A percentile compares a stretch with the other conserved stretches of the same genome.
Evolutionary conservation across 2,888 invertebrate genomes (phyloP).

Genomic region (Julus scanicus): DNA sequence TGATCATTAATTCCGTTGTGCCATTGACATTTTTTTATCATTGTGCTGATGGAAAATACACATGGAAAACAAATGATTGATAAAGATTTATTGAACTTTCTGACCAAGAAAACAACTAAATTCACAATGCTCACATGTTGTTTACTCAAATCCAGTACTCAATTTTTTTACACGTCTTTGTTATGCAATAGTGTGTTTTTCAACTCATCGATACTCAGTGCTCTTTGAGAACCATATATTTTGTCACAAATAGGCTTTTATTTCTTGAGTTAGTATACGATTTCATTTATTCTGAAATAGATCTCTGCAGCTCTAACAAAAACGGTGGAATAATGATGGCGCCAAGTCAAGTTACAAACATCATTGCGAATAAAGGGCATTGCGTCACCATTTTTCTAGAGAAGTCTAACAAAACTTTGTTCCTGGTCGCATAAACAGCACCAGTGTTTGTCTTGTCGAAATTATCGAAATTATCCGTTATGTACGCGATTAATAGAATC

Average conservation of each 20-base stretch:
- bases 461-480: background rate
- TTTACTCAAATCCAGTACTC: background rate
- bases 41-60: background rate
- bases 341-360: background rate
- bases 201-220: background rate
- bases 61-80: background rate
- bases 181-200: background rate
- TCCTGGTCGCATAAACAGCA: background rate
- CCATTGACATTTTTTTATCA: background rate
- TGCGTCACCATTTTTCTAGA: background rate
- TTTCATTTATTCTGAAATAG: background rate
- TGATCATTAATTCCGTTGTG: background rate
- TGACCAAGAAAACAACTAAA: background rate
- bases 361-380: background rate
- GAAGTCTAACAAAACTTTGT: background rate
- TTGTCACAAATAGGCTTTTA: conserved; percentile 21
- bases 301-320: background rate
- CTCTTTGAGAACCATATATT: background rate
- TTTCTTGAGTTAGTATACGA: background rate
- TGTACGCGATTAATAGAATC: background rate
- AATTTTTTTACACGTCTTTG: background rate
- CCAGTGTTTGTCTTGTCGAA: background rate
- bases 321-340: background rate
- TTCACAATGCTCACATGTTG: background rate
- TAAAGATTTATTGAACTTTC: conserved; percentile 16